Base-by-base conservation (phyloP, 2,888 invertebrate genomes). In the Leucophenga montana region DNA sequence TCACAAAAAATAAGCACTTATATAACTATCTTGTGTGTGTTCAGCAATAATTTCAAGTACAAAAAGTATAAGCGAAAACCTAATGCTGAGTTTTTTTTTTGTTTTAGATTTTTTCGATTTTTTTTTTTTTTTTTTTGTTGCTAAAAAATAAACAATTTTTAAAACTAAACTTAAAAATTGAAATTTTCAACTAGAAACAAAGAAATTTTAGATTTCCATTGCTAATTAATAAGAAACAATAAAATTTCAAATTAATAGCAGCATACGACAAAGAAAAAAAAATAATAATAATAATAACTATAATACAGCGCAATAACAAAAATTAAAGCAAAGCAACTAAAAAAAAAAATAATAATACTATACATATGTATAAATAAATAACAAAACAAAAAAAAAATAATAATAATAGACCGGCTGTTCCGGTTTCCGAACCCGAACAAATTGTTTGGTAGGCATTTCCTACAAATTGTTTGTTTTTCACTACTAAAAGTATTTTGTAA, bases 161-260 rank as follows among this genome's bases (percentile, higher is more conserved):
- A 77, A 79, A 76, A 78, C 68, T 59, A 67, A 75, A 74, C 70
- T 71, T 85, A 85, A 83, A 82, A 82, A 80, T 82, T 84, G 84
- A 75, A 86, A 85, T 83, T 84, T 77, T 71, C 68, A 68, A 56
- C 69, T 71, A 68, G 3, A 78, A n/a, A 76, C 64, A 54, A 31
- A 20, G 50, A 48, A 53, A 48, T 71, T n/a, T n/a, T 22, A 44
- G 20, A 3, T 53, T 54, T 48, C 50, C 50, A 20, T 77, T 70
- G 83, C 81, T 80, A 78, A 79, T 78, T 81, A 79, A 79, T 73
- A 78, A 83, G 81, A 85, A 83, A 80, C 76, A 75, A 73, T 74
- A 77, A 83, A 77, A 80, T 81, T 85, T 80, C 84, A 79, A 80
- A 76, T 77, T 74, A 82, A 84, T 84, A 85, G 86, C 86, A 78